A percentile compares a stretch with the other conserved stretches of the same genome.
These are phyloP conservation scores for Amorpha juglandis DNA, from an alignment of 2,888 invertebrate genomes.

Conservation along the genomic window DNA sequence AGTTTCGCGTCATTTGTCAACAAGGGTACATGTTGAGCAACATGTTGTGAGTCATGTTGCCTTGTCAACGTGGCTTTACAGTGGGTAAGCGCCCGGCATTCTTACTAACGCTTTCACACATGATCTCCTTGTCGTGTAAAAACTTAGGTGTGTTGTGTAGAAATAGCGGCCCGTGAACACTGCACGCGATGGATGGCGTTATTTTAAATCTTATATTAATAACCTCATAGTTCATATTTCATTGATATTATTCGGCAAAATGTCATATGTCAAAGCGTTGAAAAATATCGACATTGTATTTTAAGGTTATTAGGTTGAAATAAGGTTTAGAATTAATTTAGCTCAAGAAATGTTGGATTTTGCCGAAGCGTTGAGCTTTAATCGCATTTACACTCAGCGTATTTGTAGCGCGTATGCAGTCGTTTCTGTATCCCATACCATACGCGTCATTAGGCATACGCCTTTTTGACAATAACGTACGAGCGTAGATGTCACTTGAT, in stretches of 20 bases:
- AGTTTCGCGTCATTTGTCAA: not conserved
- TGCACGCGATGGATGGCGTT: not conserved
- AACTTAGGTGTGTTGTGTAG: conserved; percentile 13
- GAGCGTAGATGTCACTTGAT: too few species aligned
- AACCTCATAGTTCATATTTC: not conserved
- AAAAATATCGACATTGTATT: not conserved
- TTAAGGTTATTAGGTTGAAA: not conserved
- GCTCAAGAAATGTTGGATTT: too few species aligned
- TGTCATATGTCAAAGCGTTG: not conserved
- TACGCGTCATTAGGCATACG: too few species aligned
- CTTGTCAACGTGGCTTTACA: not conserved
- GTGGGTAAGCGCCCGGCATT: conserved; percentile 8
- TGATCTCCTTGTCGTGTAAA: conserved; percentile 4
- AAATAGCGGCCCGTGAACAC: not conserved
- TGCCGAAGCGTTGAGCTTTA: too few species aligned
- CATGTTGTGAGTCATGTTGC: not conserved
- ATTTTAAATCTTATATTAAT: not conserved
- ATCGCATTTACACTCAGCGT: too few species aligned
- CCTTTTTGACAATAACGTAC: too few species aligned
- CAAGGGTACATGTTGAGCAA: not conserved
- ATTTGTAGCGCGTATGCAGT: too few species aligned
- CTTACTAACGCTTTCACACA: conserved; percentile 18
- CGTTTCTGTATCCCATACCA: too few species aligned
- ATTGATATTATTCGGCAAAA: not conserved
- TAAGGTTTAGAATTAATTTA: not conserved